Evolutionary conservation across 2,113 vertebrate genomes (phyloP).

Genomic region (Mionectes macconnelli): DNA sequence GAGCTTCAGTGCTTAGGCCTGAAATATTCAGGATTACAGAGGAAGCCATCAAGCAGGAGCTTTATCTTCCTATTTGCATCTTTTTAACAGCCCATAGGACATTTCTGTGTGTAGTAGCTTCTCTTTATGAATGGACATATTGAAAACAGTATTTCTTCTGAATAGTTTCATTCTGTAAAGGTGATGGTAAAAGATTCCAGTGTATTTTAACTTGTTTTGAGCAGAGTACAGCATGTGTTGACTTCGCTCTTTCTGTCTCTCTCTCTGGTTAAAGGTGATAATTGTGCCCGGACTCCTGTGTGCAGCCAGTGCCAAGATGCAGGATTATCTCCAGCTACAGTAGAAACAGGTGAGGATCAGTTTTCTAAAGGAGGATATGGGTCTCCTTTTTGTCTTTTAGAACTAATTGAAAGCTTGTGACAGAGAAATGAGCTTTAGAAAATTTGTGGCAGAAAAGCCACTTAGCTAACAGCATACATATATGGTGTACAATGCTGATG

Average conservation of each 20-base stretch:
- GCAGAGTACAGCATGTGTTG: not conserved
- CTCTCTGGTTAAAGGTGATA: slow-evolving; percentile 41
- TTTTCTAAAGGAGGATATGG: not conserved
- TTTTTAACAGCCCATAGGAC: not conserved
- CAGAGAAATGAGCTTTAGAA: not conserved
- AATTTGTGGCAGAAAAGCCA: not conserved
- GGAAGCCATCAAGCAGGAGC: not conserved
- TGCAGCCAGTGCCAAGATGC: slow-evolving; percentile 41
- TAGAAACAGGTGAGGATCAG: slow-evolving; percentile 48
- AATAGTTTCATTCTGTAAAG: not conserved
- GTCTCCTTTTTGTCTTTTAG: not conserved
- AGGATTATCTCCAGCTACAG: slow-evolving; percentile 21
- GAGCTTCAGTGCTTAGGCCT: not conserved
- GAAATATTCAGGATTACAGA: not conserved
- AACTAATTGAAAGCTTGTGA: not conserved
- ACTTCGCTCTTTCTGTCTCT: not conserved
- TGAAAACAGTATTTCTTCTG: not conserved
- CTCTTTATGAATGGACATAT: not conserved
- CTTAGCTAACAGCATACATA: not conserved
- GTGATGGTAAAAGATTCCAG: not conserved
- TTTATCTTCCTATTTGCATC: not conserved
- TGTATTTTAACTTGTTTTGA: not conserved
- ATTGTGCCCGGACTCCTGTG: slow-evolving; percentile 8
- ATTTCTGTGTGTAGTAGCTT: not conserved
- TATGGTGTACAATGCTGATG: not conserved